Evolutionary conservation across 2,113 vertebrate genomes (phyloP).

Genomic region (Nothobranchius kuhntae): DNA sequence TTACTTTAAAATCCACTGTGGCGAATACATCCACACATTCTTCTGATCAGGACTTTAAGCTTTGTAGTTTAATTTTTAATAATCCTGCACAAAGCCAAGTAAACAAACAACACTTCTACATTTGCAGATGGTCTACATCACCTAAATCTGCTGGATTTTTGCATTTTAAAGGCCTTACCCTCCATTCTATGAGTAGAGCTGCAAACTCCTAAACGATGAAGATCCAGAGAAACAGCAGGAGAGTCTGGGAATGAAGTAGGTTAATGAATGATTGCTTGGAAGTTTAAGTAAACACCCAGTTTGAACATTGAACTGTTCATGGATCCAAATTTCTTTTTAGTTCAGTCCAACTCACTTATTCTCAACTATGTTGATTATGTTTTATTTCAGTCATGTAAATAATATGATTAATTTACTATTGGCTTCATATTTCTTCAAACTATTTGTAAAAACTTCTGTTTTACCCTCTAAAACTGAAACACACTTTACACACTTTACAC

Average conservation of each 20-base stretch:
- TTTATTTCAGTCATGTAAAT: too few relatives aligned
- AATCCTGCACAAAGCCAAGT: neutral
- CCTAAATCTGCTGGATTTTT: neutral
- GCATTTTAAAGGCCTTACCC: conserved; percentile 22
- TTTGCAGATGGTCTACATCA: neutral
- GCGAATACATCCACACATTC: too few relatives aligned
- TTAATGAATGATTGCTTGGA: conserved; percentile 63
- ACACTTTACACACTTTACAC: too few relatives aligned
- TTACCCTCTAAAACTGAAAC: too few relatives aligned
- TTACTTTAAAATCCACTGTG: too few relatives aligned
- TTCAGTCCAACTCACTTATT: neutral
- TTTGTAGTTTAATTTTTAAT: neutral
- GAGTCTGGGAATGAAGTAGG: conserved; percentile 3
- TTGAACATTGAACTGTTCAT: conserved; percentile 49
- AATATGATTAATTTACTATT: too few relatives aligned
- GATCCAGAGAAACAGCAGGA: neutral
- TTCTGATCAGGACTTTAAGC: neutral
- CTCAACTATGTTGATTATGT: too few relatives aligned
- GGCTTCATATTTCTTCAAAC: too few relatives aligned
- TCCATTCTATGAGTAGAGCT: neutral
- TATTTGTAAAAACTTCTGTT: too few relatives aligned
- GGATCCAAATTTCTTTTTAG: neutral
- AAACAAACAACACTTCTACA: neutral
- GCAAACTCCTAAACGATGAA: neutral
- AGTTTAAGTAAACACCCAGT: conserved; percentile 49